Evolutionary conservation across 2,113 vertebrate genomes (phyloP).

Genomic region (Oriolus oriolus): DNA sequence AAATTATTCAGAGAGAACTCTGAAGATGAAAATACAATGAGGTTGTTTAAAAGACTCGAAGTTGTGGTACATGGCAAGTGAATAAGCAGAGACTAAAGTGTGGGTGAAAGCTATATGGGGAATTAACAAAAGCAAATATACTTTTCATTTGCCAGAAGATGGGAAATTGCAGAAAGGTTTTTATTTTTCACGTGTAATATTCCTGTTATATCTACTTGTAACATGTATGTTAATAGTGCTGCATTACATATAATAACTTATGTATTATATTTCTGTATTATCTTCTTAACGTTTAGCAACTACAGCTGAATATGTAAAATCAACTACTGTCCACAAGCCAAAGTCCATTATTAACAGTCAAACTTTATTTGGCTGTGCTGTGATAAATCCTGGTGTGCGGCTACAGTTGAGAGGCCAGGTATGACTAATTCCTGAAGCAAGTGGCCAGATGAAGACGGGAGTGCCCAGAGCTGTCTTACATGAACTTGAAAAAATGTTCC

Average conservation of each 20-base stretch:
- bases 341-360: not conserved
- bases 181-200: not conserved
- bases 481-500: not conserved
- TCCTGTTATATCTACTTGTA: not conserved
- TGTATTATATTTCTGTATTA: not conserved
- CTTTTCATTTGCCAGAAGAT: not conserved
- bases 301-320: not conserved
- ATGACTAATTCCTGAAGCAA: not conserved
- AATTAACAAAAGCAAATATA: not conserved
- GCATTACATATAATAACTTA: not conserved
- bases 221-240: not conserved
- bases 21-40: not conserved
- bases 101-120: not conserved
- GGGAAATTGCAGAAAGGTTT: not conserved
- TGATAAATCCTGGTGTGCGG: not conserved
- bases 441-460: not conserved
- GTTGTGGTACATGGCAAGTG: not conserved
- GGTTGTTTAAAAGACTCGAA: not conserved
- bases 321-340: not conserved
- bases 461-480: not conserved
- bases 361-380: not conserved
- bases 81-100: not conserved
- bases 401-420: not conserved
- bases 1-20: not conserved
- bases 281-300: not conserved